Evolutionary conservation across 2,797 vertebrate genomes (phyloP), one percentile per base, ranked within the genome.

Genomic region (Hirundo rustica): DNA sequence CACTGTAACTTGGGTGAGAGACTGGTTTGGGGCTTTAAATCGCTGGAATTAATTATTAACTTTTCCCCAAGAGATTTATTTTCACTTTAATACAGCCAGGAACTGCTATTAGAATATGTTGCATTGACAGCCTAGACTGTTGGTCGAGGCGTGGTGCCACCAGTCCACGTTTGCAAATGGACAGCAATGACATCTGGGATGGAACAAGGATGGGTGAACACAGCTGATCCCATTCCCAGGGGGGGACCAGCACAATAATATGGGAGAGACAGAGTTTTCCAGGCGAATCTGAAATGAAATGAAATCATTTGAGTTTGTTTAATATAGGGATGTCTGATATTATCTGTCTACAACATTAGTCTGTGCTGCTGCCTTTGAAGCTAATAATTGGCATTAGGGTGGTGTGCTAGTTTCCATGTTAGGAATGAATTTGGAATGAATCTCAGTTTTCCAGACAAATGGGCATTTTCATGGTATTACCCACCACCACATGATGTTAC

Each of bases 281-380:
- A 95, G 90, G 72, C 34, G 92, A 94, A 95, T 95, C 84, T 78
- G 79, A 85, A 96, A 80, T 22, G 65, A 88, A 97, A 97, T 94
- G 21, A 89, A 91, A 89, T 40, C 4, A 61, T 85, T 83, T 48
- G 72, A 50, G 88, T 85, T 85, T 92, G 74, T 97, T 93, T 97
- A 95, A 97, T 96, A 94, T 40, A 93, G 77, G 76, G 88, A 92
- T 95, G 91, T 86, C 61, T 94, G 95, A 96, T 96, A 96, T 29
- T 84, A 96, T 96, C 96, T 96, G 95, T 96, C 92, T 95, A 36
- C 83, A 54, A 67, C 74, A 60, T 71, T 64, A 88, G 94, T 96
- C 92, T 96, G 92, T 79, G 86, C 92, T 89, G 80, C 70, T 93
- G 89, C 88, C 96, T 96, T 96, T 96, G 95, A 96, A 95, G 93